Percentiles rank a stretch among this genome's conserved stretches.
Conservation (phyloP, 2,113 vertebrate species). For the Cacatua alba region DNA sequence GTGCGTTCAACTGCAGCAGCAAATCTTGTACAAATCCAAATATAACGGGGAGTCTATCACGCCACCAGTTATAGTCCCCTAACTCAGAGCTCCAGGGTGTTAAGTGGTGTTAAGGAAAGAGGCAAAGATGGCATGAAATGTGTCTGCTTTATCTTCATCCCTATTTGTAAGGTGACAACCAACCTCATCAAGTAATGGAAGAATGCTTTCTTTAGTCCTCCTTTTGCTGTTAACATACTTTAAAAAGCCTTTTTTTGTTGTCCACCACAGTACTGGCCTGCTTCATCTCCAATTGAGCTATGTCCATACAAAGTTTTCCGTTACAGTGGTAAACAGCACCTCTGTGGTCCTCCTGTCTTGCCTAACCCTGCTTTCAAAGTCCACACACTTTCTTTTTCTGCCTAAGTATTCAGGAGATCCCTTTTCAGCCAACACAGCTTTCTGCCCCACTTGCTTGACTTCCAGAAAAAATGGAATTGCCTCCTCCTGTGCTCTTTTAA, state of each 20-base stretch:
- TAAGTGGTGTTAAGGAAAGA: neutral
- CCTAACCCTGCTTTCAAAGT: neutral
- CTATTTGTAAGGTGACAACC: neutral
- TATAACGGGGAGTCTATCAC: neutral
- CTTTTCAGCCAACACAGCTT: neutral
- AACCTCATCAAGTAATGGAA: neutral
- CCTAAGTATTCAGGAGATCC: neutral
- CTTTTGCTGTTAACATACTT: neutral
- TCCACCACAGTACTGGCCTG: neutral
- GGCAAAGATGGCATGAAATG: neutral
- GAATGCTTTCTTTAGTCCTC: neutral
- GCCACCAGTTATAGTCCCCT: rapidly evolving
- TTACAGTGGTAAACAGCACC: rapidly evolving
- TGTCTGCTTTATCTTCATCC: neutral
- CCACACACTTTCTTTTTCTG: neutral
- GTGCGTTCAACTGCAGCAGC: neutral
- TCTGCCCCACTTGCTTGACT: neutral
- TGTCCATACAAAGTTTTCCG: neutral
- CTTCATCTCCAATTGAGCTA: neutral
- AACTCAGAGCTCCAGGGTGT: neutral
- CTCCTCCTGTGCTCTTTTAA: neutral
- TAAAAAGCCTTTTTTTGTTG: neutral
- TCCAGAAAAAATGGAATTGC: neutral
- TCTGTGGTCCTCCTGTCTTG: neutral
- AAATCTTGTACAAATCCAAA: neutral